phyloP scores from a whole-genome alignment of 2,888 invertebrate genomes.

The Panorpa germanica region DNA sequence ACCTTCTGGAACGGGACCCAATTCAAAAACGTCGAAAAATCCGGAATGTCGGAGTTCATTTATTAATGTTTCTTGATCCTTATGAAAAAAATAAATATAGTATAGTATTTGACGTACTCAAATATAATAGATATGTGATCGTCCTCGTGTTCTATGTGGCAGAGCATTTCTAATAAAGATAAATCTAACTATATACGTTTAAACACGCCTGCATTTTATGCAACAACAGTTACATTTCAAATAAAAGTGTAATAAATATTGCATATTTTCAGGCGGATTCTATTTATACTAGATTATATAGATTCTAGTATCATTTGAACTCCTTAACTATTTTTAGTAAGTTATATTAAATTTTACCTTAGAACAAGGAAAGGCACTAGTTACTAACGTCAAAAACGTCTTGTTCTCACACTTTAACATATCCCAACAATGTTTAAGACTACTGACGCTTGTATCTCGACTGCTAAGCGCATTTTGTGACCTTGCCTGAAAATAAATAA shows the following conservation, averaged over 20 bases:
- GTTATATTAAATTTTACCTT: slow-evolving; percentile 34
- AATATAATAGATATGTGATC: no score
- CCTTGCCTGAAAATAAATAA: slow-evolving; percentile 31
- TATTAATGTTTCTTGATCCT: slow-evolving; percentile 73
- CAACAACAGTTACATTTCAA: no score
- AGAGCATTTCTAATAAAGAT: no score
- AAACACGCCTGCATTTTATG: no score
- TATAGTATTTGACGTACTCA: slow-evolving; percentile 1
- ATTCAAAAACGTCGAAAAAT: slow-evolving; percentile 84
- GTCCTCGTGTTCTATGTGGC: no score
- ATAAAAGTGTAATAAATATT: no score
- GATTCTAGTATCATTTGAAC: background rate
- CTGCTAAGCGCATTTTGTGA: slow-evolving; percentile 62
- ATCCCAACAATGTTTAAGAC: slow-evolving; percentile 85
- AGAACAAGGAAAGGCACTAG: slow-evolving; percentile 79
- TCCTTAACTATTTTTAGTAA: background rate
- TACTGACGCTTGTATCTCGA: slow-evolving; percentile 62
- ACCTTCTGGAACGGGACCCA: slow-evolving; percentile 4
- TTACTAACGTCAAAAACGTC: slow-evolving; percentile 76
- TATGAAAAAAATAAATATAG: slow-evolving; percentile 10
- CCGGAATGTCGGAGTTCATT: slow-evolving; percentile 72
- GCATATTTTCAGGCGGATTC: no score
- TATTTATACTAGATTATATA: background rate
- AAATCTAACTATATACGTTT: no score
- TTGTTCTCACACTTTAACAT: slow-evolving; percentile 81